Evolutionary conservation across 2,797 vertebrate genomes (phyloP).

Genomic region (Otolemur crassicaudatus): DNA sequence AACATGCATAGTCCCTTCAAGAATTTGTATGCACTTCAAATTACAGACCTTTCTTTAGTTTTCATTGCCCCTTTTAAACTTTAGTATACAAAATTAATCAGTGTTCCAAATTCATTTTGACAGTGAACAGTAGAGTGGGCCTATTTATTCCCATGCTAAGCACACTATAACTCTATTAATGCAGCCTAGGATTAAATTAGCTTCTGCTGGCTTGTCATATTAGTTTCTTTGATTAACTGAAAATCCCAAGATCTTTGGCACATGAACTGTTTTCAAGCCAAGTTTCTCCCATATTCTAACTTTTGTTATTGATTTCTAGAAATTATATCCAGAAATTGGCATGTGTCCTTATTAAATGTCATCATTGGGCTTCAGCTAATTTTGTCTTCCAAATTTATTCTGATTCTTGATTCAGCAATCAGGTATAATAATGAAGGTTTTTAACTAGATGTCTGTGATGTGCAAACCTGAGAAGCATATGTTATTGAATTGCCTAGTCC

Average conservation of each 20-base stretch:
- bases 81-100: conserved; percentile 32
- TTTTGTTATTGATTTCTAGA: conserved; percentile 57
- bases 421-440: neutral
- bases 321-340: conserved; percentile 38
- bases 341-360: conserved; percentile 56
- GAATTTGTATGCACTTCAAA: neutral
- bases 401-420: neutral
- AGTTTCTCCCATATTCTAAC: neutral
- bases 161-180: conserved; percentile 66
- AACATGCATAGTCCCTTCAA: fast-evolving
- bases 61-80: neutral
- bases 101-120: conserved; percentile 62
- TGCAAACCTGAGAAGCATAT: neutral
- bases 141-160: conserved; percentile 52
- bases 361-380: neutral
- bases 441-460: neutral
- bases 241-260: conserved; percentile 48
- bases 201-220: conserved; percentile 55
- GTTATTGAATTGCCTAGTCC: neutral
- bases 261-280: conserved; percentile 28
- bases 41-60: neutral
- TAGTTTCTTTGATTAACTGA: conserved; percentile 70
- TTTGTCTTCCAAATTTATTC: conserved; percentile 1
- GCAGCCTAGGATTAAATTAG: conserved; percentile 63
- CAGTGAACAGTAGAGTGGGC: neutral